A percentile compares a stretch with the other conserved stretches of the same genome.
These are phyloP conservation scores for Phoenicopterus ruber DNA, from an alignment of 2,113 vertebrate genomes.

Conservation along the genomic window DNA sequence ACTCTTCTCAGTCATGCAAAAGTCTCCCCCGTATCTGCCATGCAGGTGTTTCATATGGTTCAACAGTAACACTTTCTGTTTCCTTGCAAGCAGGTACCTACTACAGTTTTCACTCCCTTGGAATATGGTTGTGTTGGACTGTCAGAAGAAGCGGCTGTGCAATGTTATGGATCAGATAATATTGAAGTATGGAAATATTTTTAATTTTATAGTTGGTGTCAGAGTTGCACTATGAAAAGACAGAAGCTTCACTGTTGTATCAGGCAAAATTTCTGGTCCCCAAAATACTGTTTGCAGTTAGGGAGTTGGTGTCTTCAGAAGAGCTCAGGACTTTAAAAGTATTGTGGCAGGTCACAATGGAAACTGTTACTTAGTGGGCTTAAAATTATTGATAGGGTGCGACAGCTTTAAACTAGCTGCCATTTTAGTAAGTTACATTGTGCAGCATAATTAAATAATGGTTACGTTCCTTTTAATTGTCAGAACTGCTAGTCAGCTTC, in stretches of 20 bases:
- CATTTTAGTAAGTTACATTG: not conserved
- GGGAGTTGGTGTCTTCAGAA: not conserved
- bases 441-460: not conserved
- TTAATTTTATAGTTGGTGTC: not conserved
- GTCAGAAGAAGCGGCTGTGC: slow-evolving; percentile 85
- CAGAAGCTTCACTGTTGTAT: not conserved
- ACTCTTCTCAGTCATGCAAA: not conserved
- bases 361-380: not conserved
- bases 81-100: slow-evolving; percentile 79
- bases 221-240: not conserved
- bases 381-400: not conserved
- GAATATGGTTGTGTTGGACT: slow-evolving; percentile 93
- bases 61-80: not conserved
- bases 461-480: not conserved
- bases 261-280: not conserved
- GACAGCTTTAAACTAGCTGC: not conserved
- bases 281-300: not conserved
- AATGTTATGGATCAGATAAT: slow-evolving; percentile 75
- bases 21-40: not conserved
- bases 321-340: not conserved
- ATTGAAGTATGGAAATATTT: slow-evolving; percentile 78
- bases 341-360: not conserved
- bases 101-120: slow-evolving; percentile 92
- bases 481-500: not conserved
- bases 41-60: not conserved